A percentile compares a stretch with the other conserved stretches of the same genome.
These are phyloP conservation scores for Dissostichus mawsoni DNA, from an alignment of 2,113 vertebrate species.

Conservation along the genomic window DNA sequence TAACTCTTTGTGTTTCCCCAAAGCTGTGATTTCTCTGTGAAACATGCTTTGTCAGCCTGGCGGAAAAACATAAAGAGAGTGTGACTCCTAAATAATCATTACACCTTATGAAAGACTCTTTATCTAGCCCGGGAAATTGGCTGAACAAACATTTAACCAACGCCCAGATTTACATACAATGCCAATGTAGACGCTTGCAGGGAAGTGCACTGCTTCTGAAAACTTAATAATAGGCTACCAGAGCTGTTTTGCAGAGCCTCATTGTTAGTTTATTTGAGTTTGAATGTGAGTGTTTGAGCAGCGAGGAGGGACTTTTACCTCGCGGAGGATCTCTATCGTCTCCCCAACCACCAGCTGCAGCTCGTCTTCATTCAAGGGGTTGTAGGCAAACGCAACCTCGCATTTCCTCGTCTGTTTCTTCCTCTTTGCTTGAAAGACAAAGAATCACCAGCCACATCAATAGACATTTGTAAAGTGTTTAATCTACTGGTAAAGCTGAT, in stretches of 20 bases:
- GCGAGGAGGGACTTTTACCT: slow-evolving; percentile 70
- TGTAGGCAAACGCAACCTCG: slow-evolving; percentile 84
- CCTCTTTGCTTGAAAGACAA: slow-evolving; percentile 68
- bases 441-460: slow-evolving; percentile 2
- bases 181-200: background rate
- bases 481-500: slow-evolving; percentile 1
- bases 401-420: slow-evolving; percentile 83
- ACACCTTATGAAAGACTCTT: background rate
- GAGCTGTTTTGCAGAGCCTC: background rate
- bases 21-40: background rate
- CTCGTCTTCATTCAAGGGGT: slow-evolving; percentile 83
- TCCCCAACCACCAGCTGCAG: slow-evolving; percentile 86
- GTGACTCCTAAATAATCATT: background rate
- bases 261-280: background rate
- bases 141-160: slow-evolving; percentile 9
- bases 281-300: background rate
- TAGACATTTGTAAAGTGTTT: background rate
- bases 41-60: background rate
- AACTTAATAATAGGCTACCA: background rate
- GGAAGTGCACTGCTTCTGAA: background rate
- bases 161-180: slow-evolving; percentile 26
- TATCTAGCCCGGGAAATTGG: background rate
- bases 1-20: background rate
- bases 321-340: slow-evolving; percentile 85
- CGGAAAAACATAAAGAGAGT: background rate